phyloP scores from a whole-genome alignment of 1,140 invertebrate species.

The Tyrophagus putrescentiae region DNA sequence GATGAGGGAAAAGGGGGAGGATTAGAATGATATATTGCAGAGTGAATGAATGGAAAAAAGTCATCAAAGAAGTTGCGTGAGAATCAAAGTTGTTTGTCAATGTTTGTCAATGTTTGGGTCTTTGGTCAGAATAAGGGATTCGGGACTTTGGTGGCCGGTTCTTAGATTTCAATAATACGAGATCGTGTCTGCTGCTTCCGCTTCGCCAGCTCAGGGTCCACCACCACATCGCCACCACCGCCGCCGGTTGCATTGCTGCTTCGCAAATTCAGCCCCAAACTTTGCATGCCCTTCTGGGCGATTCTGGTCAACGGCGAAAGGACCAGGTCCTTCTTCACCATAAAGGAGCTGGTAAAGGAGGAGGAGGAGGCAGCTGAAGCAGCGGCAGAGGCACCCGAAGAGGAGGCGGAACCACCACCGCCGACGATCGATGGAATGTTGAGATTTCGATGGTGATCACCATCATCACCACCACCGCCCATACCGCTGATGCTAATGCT shows the following conservation, averaged over 20 bases:
- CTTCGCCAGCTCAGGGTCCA: neutral
- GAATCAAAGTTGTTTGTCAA: too few species aligned
- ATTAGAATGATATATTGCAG: too few species aligned
- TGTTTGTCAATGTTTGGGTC: too few species aligned
- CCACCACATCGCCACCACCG: neutral
- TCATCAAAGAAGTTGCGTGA: too few species aligned
- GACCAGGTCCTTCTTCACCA: conserved; percentile 29
- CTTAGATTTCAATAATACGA: conserved; percentile 13
- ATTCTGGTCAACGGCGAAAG: conserved; percentile 29
- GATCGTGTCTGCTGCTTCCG: conserved; percentile 9
- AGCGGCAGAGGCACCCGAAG: conserved; percentile 17
- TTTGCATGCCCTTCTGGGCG: conserved; percentile 49
- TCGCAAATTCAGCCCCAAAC: conserved; percentile 50
- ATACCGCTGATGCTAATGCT: neutral
- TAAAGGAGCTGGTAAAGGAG: conserved; percentile 23
- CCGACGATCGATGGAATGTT: neutral
- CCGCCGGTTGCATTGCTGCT: neutral
- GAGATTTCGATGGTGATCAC: too few species aligned
- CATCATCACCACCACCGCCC: neutral
- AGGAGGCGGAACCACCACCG: neutral
- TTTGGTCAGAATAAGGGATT: too few species aligned
- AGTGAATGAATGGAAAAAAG: too few species aligned
- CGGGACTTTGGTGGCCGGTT: too few species aligned
- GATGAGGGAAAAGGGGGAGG: too few species aligned
- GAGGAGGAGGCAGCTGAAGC: conserved; percentile 27